A percentile compares a stretch with the other conserved stretches of the same genome.
Conservation (phyloP, 1,140 invertebrate genomes). For the Dendrolimus kikuchii region DNA sequence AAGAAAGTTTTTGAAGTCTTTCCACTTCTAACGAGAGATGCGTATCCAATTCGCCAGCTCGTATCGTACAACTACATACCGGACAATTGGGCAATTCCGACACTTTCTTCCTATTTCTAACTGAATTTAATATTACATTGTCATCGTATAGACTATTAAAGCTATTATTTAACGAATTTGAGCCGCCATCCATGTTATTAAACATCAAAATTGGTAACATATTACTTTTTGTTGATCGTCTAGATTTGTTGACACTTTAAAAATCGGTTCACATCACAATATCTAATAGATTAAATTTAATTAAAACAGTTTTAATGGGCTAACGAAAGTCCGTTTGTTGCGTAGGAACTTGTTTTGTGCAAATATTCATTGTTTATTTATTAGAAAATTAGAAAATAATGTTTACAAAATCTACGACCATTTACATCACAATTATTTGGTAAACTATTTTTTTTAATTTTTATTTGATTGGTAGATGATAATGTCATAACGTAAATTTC, state of each 20-base stretch:
- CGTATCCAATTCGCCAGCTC: constrained; percentile 55
- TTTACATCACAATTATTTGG: constrained; percentile 24
- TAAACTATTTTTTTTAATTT: constrained; percentile 23
- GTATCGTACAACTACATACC: constrained; percentile 64
- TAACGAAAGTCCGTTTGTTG: constrained; percentile 37
- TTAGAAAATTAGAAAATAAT: constrained; percentile 22
- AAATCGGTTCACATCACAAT: constrained; percentile 59
- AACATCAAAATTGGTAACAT: constrained; percentile 58
- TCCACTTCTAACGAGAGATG: constrained; percentile 61
- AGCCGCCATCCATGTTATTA: constrained; percentile 58
- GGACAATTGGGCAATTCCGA: constrained; percentile 60
- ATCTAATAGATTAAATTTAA: constrained; percentile 23
- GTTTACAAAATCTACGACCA: constrained; percentile 15
- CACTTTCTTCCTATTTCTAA: constrained; percentile 62
- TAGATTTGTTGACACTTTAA: constrained; percentile 16
- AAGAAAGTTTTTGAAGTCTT: constrained; percentile 56
- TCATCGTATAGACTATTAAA: constrained; percentile 42
- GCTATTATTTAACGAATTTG: constrained; percentile 36
- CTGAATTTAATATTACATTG: constrained; percentile 55
- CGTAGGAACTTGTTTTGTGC: constrained; percentile 43
- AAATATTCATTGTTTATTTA: constrained; percentile 20
- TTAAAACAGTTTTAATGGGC: constrained; percentile 20
- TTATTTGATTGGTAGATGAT: constrained; percentile 6
- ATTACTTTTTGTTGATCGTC: constrained; percentile 22
- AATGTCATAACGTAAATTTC: neutral